Conservation (phyloP, 1,140 invertebrate genomes). For the Thrips palmi region DNA sequence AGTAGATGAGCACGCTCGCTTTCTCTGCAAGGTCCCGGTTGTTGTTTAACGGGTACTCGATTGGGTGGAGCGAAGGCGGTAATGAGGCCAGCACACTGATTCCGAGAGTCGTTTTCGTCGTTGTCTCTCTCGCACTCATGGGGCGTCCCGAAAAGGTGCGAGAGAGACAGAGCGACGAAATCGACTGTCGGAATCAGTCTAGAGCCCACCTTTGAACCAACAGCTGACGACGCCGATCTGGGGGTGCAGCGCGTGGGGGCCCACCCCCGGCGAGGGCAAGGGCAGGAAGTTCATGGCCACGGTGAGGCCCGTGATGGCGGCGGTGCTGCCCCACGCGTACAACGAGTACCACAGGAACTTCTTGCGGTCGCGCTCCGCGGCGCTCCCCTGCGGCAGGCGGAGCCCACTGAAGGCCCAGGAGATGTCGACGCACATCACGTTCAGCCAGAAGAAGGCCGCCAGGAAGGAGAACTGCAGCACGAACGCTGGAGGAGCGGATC, state of each 20-base stretch:
- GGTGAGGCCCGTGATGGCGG: slow-evolving; percentile 15
- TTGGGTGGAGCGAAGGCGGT: too few species aligned
- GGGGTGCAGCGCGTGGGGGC: slow-evolving; percentile 11
- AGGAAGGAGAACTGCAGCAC: slow-evolving; percentile 27
- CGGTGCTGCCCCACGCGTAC: slow-evolving; percentile 20
- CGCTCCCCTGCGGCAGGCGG: slow-evolving; percentile 5
- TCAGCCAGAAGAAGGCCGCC: slow-evolving; percentile 50
- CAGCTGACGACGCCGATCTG: slow-evolving; percentile 14
- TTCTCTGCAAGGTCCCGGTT: not conserved
- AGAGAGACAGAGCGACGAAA: not conserved
- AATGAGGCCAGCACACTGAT: too few species aligned
- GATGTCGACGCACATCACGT: slow-evolving; percentile 47
- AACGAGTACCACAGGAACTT: slow-evolving; percentile 17
- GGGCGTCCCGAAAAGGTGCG: not conserved
- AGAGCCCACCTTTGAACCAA: slow-evolving; percentile 17
- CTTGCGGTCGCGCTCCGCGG: slow-evolving; percentile 12
- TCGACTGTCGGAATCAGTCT: too few species aligned
- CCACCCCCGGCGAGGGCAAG: not conserved
- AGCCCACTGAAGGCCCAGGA: slow-evolving; percentile 31
- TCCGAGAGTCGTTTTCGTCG: too few species aligned
- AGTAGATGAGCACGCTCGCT: slow-evolving; percentile 12
- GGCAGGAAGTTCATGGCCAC: slow-evolving; percentile 14
- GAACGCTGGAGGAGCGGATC: slow-evolving; percentile 17
- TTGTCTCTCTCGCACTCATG: too few species aligned
- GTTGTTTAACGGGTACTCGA: too few species aligned